Evolutionary conservation across 2,888 invertebrate species (phyloP), one percentile per base, ranked within the genome.

Genomic region (Eurois occulta): DNA sequence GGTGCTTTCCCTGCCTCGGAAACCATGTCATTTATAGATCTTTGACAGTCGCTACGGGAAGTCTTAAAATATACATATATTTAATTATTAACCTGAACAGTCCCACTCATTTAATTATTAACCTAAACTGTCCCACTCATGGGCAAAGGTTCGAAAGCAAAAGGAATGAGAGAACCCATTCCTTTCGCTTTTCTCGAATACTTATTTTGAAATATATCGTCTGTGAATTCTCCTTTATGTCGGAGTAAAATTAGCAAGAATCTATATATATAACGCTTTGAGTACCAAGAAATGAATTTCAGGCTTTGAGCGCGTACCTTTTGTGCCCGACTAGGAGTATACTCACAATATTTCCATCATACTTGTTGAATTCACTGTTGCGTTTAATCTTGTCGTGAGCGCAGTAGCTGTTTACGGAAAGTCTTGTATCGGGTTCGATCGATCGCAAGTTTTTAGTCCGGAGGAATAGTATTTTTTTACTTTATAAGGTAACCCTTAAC

Each of bases 201-300:
- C 11, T 24, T 1, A 18, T 16, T 21, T 73, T 62, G 43, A 2
- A 52, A 52, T 13, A 52, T 41, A 7, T n/a, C 43, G 4, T 4
- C 28, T 28, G 10, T 62, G 35, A 52, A 46, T 55, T 46, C n/a
- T 67, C 21, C 43, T 35, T 24, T 24, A 35, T 55, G 13, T 28
- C 13, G 24, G 2, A 41, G 32, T 52, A 81, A 24, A 11, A 62
- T 52, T 70, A 48, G 28, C 13, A 10, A 82, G 10, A 16, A 28
- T 58, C 38, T 10, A 75, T 75, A 28, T 58, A 32, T 10, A 75
- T 75, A 82, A 4, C 8, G 66, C 18, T 48, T 48, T n/a, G 41
- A 66, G 28, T 52, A 75, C 24, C 3, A 1, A 66, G 24, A 48
- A 66, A 75, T 46, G 43, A 35, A 72, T 80, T 62, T 52, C 62